Evolutionary conservation across 1,140 invertebrate genomes (phyloP).

Genomic region (Dinoponera quadriceps): DNA sequence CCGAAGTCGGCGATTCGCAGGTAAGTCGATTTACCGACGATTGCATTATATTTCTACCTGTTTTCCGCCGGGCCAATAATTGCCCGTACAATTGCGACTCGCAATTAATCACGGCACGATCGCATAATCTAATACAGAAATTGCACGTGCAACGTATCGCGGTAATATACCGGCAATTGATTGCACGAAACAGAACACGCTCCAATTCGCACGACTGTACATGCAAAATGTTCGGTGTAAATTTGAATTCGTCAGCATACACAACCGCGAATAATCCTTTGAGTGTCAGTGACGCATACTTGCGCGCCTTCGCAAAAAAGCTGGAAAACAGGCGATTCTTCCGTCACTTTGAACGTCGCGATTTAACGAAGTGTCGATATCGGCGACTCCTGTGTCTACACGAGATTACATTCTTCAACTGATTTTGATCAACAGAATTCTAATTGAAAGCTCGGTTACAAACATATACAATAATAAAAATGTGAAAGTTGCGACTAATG

Average conservation of each 20-base stretch:
- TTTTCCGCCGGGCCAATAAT: constrained; percentile 39
- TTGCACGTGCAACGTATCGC: constrained; percentile 55
- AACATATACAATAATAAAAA: too few species aligned
- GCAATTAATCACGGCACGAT: constrained; percentile 55
- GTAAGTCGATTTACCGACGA: constrained; percentile 53
- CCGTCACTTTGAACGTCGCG: too few species aligned
- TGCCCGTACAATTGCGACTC: constrained; percentile 44
- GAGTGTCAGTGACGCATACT: neutral
- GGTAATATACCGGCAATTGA: constrained; percentile 59
- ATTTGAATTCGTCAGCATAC: constrained; percentile 34
- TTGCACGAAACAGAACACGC: constrained; percentile 54
- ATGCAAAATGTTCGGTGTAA: constrained; percentile 38
- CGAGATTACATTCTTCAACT: neutral
- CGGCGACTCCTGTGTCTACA: too few species aligned
- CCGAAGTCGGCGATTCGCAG: constrained; percentile 44
- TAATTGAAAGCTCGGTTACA: too few species aligned
- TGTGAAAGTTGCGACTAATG: too few species aligned
- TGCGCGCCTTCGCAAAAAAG: neutral
- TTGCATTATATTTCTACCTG: constrained; percentile 25
- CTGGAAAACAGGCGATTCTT: too few species aligned
- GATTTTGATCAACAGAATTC: too few species aligned
- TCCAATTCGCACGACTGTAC: constrained; percentile 49
- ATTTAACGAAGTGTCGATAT: too few species aligned
- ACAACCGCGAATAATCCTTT: neutral
- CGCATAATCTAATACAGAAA: constrained; percentile 58